Base-by-base conservation (phyloP, 2,113 vertebrate genomes). In the Nycticorax nycticorax region DNA sequence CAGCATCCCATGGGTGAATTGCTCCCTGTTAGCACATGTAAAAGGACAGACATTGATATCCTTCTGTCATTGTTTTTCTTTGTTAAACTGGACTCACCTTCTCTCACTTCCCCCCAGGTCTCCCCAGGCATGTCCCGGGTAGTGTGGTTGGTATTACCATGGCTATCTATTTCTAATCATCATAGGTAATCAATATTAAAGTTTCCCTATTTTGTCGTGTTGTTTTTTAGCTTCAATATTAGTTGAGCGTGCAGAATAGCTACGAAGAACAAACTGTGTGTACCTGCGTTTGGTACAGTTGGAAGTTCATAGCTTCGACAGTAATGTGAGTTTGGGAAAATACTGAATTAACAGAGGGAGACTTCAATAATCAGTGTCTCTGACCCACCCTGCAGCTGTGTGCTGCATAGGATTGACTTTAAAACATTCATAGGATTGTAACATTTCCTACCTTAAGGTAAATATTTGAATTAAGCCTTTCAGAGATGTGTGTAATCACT, bases 231-330 rank as follows among this genome's bases (percentile, higher is more conserved):
- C 10, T 10, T 56, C 10, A 5, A 0, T 19, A 1, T 56, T 6
- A 12, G 12, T 2, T 60, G 68, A 37, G 32, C 3, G 19, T 50
- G 33, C 21, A 19, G 64, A 26, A 12, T 53, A n/a, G 12, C 13
- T 28, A 0, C 5, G 45, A 56, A 53, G 45, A 69, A 1, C 26
- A 32, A 14, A 16, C 2, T 8, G 12, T 39, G 66, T 17, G 24
- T 22, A 1, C 0, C 1, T 63, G 37, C 1, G 1, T 28, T 22
- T 20, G 28, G 75, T 37, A 16, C 6, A 0, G 30, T 39, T 24
- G 39, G 11, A 23, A 6, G 39, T 10, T 68, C 19, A 11, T 8
- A 9, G 21, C 43, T 77, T n/a, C 2, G 1, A 3, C 4, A 12
- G n/a, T 19, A 30, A 27, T 32, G n/a, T 3, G 20, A 27, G 1